Conservation (phyloP, 2,888 invertebrate species). For the Ophonus ardosiacus region DNA sequence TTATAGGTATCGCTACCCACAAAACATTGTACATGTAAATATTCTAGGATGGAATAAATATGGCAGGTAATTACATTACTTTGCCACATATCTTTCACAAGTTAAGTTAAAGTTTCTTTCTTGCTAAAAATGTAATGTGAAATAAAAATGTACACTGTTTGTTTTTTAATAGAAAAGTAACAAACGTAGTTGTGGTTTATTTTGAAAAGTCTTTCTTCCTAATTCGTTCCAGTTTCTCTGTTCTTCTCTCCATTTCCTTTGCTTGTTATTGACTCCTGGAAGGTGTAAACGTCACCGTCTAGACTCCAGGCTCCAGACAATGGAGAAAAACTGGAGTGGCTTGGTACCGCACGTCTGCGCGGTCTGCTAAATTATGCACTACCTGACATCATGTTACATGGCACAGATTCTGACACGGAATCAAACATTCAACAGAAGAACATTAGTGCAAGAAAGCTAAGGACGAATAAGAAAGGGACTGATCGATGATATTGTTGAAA, state of each 20-base stretch:
- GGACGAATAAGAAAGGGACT: no score
- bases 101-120: no score
- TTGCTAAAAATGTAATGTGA: no score
- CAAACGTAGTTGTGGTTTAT: neutral
- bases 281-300: slow-evolving; percentile 7
- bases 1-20: no score
- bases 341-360: neutral
- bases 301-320: slow-evolving; percentile 8
- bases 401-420: neutral
- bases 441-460: neutral
- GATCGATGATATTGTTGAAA: no score
- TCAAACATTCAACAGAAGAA: neutral
- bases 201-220: neutral
- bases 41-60: no score
- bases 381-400: neutral
- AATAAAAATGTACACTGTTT: no score
- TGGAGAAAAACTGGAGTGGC: slow-evolving; percentile 10
- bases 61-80: no score
- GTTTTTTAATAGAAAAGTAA: no score
- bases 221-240: neutral
- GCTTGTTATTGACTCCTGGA: neutral
- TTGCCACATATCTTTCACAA: no score
- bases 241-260: neutral
- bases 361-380: neutral
- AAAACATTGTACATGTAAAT: no score